Percentiles rank a stretch among this genome's conserved stretches.
phyloP scores from a whole-genome alignment of 2,113 vertebrate species.

The Greenwoodochromis staneri region DNA sequence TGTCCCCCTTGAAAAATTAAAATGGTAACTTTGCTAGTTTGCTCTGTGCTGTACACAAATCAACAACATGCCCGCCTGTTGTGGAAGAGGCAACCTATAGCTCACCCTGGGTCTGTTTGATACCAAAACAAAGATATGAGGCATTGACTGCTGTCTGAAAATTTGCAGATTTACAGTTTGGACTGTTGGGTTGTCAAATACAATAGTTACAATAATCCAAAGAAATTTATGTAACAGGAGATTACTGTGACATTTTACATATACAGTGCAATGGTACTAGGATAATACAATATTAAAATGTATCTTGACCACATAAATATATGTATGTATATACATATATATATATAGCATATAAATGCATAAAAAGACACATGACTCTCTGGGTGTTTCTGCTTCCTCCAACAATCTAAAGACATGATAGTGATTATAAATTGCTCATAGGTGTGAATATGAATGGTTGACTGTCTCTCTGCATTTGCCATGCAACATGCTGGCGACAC shows the following conservation, averaged over 20 bases:
- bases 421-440: not conserved
- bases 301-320: not conserved
- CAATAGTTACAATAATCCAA: not conserved
- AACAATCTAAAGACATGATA: not conserved
- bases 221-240: not conserved
- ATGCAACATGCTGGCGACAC: not conserved
- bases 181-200: not conserved
- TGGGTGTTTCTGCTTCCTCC: not conserved
- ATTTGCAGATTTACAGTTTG: not conserved
- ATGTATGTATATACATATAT: accelerated
- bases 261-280: not conserved
- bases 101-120: not conserved
- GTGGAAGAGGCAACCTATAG: not conserved
- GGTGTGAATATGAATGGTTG: not conserved
- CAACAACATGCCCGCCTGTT: not conserved
- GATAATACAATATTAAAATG: not conserved
- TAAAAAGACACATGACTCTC: not conserved
- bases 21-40: not conserved
- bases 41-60: not conserved
- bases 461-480: not conserved
- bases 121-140: not conserved
- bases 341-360: not conserved
- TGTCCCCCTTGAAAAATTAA: not conserved
- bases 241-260: not conserved
- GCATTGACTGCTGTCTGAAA: not conserved